phyloP scores from a whole-genome alignment of 1,140 invertebrate species.

The Nilaparvata lugens region DNA sequence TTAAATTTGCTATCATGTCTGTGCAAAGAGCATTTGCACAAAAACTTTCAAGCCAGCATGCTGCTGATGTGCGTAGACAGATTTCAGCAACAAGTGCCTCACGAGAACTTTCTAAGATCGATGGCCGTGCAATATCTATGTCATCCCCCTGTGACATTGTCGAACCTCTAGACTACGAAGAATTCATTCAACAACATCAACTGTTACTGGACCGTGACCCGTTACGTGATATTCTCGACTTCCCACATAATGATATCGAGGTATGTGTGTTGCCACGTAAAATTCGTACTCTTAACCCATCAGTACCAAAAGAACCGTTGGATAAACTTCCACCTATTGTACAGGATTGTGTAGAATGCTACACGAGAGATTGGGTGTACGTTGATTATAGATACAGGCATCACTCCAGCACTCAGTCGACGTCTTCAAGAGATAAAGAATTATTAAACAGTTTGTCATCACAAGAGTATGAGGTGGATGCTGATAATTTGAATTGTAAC shows the following conservation, averaged over 20 bases:
- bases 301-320: constrained; percentile 75
- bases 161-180: constrained; percentile 89
- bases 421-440: constrained; percentile 48
- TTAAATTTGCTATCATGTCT: constrained; percentile 24
- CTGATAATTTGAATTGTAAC: constrained; percentile 31
- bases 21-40: constrained; percentile 68
- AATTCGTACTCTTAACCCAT: constrained; percentile 67
- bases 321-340: constrained; percentile 69
- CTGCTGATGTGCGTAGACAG: constrained; percentile 65
- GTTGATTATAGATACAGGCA: constrained; percentile 65
- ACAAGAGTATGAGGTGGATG: constrained; percentile 64
- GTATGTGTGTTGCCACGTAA: constrained; percentile 70
- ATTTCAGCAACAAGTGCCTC: constrained; percentile 42
- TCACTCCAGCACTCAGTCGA: constrained; percentile 55
- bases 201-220: constrained; percentile 70
- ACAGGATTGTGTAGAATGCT: constrained; percentile 73
- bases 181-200: constrained; percentile 71
- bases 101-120: constrained; percentile 42
- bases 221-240: constrained; percentile 63
- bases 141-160: constrained; percentile 72
- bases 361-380: constrained; percentile 79
- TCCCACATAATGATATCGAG: constrained; percentile 76
- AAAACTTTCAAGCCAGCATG: constrained; percentile 66
- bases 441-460: constrained; percentile 43
- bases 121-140: constrained; percentile 41